Base-by-base conservation (phyloP, 1,140 invertebrate genomes). In the Sycobia sp. region DNA sequence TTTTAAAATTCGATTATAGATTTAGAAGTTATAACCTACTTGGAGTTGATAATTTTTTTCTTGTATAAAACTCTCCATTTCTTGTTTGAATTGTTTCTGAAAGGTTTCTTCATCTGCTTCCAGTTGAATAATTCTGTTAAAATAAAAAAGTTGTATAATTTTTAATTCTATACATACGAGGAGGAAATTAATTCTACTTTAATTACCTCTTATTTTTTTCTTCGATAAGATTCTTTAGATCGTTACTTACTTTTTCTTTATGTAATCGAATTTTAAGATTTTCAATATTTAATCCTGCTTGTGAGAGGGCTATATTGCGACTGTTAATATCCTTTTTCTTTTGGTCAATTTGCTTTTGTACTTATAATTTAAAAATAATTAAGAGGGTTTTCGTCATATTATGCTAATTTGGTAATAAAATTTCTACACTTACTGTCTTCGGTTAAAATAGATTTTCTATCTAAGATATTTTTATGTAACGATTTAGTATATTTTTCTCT, bases 71-170 rank as follows among this genome's bases (percentile, higher is more conserved):
- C 27, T 5, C 27, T 54, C 11, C 14, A n/a, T 16, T 39, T 62
- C 51, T 27, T 62, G 50, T 47, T 47, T 47, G 1, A 38, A 27
- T 47, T 47, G 16, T 36, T 36, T 7, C 5, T 39, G 8, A 23
- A 53, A 46, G 4, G 13, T 25, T 11, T 53, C 36, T 29, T 25
- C 9, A 11, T 43, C 27, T 25, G 25, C 29, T 36, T 53, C 38
- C 18, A 54, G n/a, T 23, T 53, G 0, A 32, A 25, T 36, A 13
- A 61, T 18, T 53, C 58, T 58, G 13, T 51, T 16, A 47, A 47
- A 22, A 39, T 25, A 1, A 25, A 46, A 47, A 51, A 39, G 3
- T 13, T 8, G 20, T 32, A 43, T 11, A n/a, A 32, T 32, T 46
- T 25, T 23, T 46, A 32, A 36, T 32, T 32, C 29, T 32, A 32